Conservation (phyloP, 2,797 vertebrate genomes). For the Rhinichthys osculus region DNA sequence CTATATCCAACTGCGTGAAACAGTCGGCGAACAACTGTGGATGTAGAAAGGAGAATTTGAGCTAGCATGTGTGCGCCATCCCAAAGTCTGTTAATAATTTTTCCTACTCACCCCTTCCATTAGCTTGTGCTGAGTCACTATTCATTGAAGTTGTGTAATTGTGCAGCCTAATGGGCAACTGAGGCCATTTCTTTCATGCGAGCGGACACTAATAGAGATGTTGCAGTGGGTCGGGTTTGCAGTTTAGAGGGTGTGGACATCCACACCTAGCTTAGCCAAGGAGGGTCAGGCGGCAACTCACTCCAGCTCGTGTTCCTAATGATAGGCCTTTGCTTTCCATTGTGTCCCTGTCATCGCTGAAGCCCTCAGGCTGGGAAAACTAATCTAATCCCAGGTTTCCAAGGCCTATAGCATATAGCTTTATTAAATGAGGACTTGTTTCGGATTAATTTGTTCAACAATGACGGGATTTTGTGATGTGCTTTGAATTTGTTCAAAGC, state of each 20-base stretch:
- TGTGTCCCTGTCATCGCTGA: slow-evolving; percentile 37
- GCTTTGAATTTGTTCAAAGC: no score
- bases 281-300: slow-evolving; percentile 21
- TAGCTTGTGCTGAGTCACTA: slow-evolving; percentile 40
- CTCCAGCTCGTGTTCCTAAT: slow-evolving; percentile 48
- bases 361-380: slow-evolving; percentile 17
- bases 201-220: slow-evolving; percentile 29
- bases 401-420: slow-evolving; percentile 15
- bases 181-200: slow-evolving; percentile 43
- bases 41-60: background rate
- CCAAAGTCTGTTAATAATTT: slow-evolving; percentile 1
- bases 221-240: slow-evolving; percentile 32
- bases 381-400: slow-evolving; percentile 40
- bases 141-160: slow-evolving; percentile 42
- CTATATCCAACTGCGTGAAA: slow-evolving; percentile 25
- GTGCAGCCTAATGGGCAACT: slow-evolving; percentile 29
- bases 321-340: slow-evolving; percentile 50
- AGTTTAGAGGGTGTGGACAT: slow-evolving; percentile 54
- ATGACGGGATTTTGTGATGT: no score
- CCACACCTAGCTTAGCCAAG: slow-evolving; percentile 48
- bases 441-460: slow-evolving; percentile 14
- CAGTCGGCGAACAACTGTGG: background rate
- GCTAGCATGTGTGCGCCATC: background rate
- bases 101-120: slow-evolving; percentile 14
- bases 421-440: slow-evolving; percentile 43